A percentile compares a stretch with the other conserved stretches of the same genome.
Evolutionary conservation across 2,797 vertebrate species (phyloP).

Genomic region (Borostomias antarcticus): DNA sequence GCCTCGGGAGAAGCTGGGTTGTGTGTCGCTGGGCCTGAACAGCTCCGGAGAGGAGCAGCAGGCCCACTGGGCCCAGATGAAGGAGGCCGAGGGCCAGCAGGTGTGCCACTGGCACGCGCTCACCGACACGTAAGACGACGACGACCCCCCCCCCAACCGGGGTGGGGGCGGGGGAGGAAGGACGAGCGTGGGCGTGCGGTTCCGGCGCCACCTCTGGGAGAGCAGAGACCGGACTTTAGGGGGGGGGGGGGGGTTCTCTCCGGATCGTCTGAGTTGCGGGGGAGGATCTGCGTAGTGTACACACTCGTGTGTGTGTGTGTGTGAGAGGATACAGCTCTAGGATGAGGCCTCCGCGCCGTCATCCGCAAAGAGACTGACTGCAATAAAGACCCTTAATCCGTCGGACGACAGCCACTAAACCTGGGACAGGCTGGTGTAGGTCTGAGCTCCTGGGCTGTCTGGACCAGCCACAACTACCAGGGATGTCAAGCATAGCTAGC

Average conservation of each 20-base stretch:
- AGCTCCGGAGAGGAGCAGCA: conserved; percentile 94
- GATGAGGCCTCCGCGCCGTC: conserved; percentile 37
- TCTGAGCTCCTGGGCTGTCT: conserved; percentile 15
- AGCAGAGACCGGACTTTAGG: not conserved
- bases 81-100: conserved; percentile 93
- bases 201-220: not conserved
- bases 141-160: no score
- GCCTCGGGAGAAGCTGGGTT: conserved; percentile 91
- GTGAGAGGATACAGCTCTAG: conserved; percentile 27
- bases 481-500: no score
- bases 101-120: conserved; percentile 95
- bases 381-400: conserved; percentile 50
- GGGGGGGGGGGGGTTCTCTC: not conserved
- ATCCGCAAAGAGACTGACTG: conserved; percentile 45
- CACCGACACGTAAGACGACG: conserved; percentile 71
- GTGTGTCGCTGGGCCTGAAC: conserved; percentile 94
- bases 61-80: conserved; percentile 95
- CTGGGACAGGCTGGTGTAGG: conserved; percentile 26
- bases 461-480: not conserved
- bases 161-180: not conserved
- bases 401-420: conserved; percentile 41
- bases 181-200: not conserved
- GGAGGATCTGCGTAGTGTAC: not conserved
- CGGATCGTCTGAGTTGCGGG: not conserved
- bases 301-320: conserved; percentile 11